Base-by-base conservation (phyloP, 2,113 vertebrate species). In the Halcyon senegalensis region DNA sequence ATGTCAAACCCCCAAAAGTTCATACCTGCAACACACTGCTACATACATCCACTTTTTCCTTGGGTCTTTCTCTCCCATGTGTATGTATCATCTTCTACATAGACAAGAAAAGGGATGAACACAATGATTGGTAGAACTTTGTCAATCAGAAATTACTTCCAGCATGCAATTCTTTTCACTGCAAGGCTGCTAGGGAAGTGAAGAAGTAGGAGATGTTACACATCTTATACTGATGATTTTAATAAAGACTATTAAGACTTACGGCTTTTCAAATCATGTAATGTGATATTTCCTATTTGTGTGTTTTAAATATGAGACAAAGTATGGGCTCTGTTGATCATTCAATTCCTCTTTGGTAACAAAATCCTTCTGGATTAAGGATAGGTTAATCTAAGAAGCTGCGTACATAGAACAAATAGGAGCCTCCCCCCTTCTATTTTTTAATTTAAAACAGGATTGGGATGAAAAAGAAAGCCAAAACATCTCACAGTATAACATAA, bases 401-500 rank as follows among this genome's bases (percentile, higher is more conserved):
- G 43, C 1, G 1, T 43, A 43, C 11, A 35, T 67, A 85, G 55
- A 85, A 92, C 7, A 76, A 82, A 67, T 27, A 50, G 8, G 10
- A 76, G 8, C 56, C 14, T 87, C 30, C 70, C 28, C n/a, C 27
- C 18, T 70, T 23, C 33, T 78, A 1, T 35, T 89, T 92, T 64
- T 64, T 5, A 81, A 74, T 84, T 89, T 69, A 68, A 90, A 46
- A 46, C 41, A 93, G 83, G 63, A 96, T 48, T 78, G 66, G 41
- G 74, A 95, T 28, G 51, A 94, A 95, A 96, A 96, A 63, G 41
- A 89, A 97, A 94, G 43, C 4, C 3, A 46, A 91, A 96, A 56
- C 83, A 46, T 77, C 53, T 85, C 37, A 72, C 51, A 87, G 70
- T 63, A 76, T 35, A 95, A 85, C 46, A 86, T 46, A 88, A 88